These are phyloP conservation scores for Onychomys leucogaster DNA, from an alignment of 2,797 vertebrate species.

Conservation along the genomic window DNA sequence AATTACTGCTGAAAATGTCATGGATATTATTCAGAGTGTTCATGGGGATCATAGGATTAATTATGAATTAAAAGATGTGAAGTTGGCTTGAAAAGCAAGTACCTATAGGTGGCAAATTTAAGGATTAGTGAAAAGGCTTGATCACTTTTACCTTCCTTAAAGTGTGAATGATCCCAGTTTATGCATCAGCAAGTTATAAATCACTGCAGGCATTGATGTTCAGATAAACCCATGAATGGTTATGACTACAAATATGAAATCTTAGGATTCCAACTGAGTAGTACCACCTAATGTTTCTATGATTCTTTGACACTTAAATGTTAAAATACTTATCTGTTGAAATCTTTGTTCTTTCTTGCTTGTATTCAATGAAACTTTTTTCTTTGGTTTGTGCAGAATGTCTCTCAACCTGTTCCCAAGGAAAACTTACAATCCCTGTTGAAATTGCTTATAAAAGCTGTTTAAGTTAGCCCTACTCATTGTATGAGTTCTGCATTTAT, in stretches of 20 bases:
- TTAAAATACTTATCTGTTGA: slow-evolving; percentile 14
- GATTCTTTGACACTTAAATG: slow-evolving; percentile 5
- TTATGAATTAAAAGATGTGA: not conserved
- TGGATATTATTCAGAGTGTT: not conserved
- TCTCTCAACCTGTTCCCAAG: not conserved
- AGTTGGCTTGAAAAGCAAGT: not conserved
- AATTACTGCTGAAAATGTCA: not conserved
- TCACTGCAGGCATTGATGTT: not conserved
- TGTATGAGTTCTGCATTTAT: slow-evolving; percentile 6
- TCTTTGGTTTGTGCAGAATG: slow-evolving; percentile 27
- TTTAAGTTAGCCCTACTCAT: slow-evolving; percentile 48
- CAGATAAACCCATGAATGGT: not conserved
- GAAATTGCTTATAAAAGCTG: slow-evolving; percentile 6
- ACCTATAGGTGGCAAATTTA: not conserved
- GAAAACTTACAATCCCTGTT: not conserved
- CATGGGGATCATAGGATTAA: not conserved
- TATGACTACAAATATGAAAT: not conserved
- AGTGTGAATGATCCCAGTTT: not conserved
- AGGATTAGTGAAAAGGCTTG: not conserved
- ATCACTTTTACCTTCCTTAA: not conserved
- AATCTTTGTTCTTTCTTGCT: slow-evolving; percentile 13
- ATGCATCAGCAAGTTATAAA: not conserved
- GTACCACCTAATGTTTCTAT: not conserved
- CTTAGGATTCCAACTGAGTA: not conserved
- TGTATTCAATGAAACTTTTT: slow-evolving; percentile 41